Percentiles rank a stretch among this genome's conserved stretches.
These are phyloP conservation scores for Catocala nupta DNA, from an alignment of 2,888 invertebrate species.

Conservation along the genomic window DNA sequence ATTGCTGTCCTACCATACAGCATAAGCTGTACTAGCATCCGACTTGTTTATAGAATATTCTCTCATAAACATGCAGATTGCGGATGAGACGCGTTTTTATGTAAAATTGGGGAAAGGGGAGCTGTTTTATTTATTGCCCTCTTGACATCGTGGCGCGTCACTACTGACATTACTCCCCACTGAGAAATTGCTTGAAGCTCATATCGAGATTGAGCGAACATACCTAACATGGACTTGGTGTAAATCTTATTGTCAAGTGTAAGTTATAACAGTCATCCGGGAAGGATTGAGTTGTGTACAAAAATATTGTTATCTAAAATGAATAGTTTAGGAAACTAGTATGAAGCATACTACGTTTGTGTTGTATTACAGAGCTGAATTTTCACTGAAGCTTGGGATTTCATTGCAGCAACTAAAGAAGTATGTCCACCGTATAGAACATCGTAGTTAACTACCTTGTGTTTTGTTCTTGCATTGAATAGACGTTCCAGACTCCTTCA, in stretches of 20 bases:
- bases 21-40: slow-evolving; percentile 66
- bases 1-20: slow-evolving; percentile 75
- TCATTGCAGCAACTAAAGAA: no score
- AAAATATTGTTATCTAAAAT: no score
- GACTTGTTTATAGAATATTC: slow-evolving; percentile 86
- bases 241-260: slow-evolving; percentile 24
- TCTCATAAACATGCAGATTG: slow-evolving; percentile 87
- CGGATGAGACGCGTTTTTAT: slow-evolving; percentile 86
- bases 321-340: no score
- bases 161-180: slow-evolving; percentile 64
- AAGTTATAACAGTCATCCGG: slow-evolving; percentile 2
- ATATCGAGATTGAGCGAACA: slow-evolving; percentile 59
- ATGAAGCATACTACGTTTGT: no score
- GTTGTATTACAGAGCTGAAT: no score
- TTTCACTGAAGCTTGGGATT: no score
- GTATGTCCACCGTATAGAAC: no score
- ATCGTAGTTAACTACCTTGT: no score
- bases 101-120: slow-evolving; percentile 83
- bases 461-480: no score
- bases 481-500: no score
- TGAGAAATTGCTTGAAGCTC: slow-evolving; percentile 71
- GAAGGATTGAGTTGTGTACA: no score
- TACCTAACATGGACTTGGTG: slow-evolving; percentile 25
- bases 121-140: slow-evolving; percentile 85
- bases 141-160: slow-evolving; percentile 78